A percentile compares a stretch with the other conserved stretches of the same genome.
These are phyloP conservation scores for Odobenus rosmarus DNA, from an alignment of 2,113 vertebrate species.

Conservation along the genomic window DNA sequence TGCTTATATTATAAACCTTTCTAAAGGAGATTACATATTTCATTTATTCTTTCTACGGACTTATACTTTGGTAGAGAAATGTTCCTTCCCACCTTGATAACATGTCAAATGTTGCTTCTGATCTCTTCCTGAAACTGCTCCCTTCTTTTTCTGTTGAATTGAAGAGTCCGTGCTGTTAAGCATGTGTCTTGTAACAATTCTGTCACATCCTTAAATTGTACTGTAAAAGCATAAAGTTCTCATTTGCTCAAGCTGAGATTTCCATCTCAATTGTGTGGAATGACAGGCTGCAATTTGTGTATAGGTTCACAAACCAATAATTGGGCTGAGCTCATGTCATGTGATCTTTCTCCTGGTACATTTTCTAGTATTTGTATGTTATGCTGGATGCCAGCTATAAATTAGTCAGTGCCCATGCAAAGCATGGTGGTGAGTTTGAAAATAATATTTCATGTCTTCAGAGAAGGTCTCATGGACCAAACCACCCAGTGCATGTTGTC, in stretches of 20 bases:
- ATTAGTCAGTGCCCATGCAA: not conserved
- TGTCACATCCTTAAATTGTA: not conserved
- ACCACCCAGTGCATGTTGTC: not conserved
- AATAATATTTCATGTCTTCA: not conserved
- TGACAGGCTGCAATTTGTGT: not conserved
- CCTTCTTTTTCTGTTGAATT: not conserved
- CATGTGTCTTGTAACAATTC: not conserved
- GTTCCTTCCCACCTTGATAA: not conserved
- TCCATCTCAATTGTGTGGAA: not conserved
- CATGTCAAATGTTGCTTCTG: not conserved
- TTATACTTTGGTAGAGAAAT: not conserved
- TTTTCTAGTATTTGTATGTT: not conserved
- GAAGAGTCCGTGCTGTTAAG: not conserved
- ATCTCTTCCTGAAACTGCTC: not conserved
- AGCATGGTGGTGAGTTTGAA: not conserved
- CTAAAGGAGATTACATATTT: not conserved
- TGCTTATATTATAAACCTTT: not conserved
- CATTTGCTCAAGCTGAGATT: not conserved
- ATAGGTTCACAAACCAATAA: not conserved
- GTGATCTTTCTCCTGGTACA: not conserved
- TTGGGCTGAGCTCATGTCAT: not conserved
- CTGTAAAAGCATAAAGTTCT: conserved; percentile 1
- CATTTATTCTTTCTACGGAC: not conserved
- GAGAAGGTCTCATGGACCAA: not conserved
- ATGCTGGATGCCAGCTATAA: not conserved